These are phyloP conservation scores for Orcinus orca DNA, from an alignment of 2,113 vertebrate species.

Conservation along the genomic window DNA sequence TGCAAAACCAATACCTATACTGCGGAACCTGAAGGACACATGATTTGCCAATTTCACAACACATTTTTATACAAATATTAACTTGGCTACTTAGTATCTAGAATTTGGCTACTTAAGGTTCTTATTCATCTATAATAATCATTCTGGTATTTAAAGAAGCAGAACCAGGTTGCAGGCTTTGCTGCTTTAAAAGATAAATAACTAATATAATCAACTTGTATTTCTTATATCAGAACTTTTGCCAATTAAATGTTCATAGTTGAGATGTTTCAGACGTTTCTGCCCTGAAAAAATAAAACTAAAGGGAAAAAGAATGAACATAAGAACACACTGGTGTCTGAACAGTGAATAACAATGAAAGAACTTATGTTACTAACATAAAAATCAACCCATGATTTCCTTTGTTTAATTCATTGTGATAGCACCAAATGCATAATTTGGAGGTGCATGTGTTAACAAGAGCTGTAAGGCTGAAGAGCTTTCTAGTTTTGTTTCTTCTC, in stretches of 20 bases:
- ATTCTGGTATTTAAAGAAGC: slow-evolving; percentile 37
- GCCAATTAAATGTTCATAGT: background rate
- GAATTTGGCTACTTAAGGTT: background rate
- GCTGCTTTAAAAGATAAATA: slow-evolving; percentile 48
- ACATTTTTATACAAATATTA: slow-evolving; percentile 35
- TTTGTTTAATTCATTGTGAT: slow-evolving; percentile 70
- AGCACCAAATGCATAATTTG: slow-evolving; percentile 40
- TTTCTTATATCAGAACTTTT: slow-evolving; percentile 48
- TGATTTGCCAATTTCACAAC: background rate
- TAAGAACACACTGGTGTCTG: slow-evolving; percentile 8
- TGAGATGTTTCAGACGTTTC: slow-evolving; percentile 15
- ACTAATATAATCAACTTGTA: slow-evolving; percentile 40
- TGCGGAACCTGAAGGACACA: background rate
- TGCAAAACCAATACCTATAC: background rate
- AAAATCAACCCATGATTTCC: slow-evolving; percentile 54
- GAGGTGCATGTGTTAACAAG: slow-evolving; percentile 53
- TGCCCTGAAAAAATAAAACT: background rate
- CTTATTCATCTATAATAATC: background rate
- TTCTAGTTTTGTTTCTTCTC: slow-evolving; percentile 39
- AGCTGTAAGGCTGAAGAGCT: background rate
- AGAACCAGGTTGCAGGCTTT: slow-evolving; percentile 48
- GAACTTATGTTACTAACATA: slow-evolving; percentile 57
- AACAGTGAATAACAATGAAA: slow-evolving; percentile 45
- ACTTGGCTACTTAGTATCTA: slow-evolving; percentile 3
- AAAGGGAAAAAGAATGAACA: slow-evolving; percentile 44